Base-by-base conservation (phyloP, 2,113 vertebrate species). In the Prinia subflava region DNA sequence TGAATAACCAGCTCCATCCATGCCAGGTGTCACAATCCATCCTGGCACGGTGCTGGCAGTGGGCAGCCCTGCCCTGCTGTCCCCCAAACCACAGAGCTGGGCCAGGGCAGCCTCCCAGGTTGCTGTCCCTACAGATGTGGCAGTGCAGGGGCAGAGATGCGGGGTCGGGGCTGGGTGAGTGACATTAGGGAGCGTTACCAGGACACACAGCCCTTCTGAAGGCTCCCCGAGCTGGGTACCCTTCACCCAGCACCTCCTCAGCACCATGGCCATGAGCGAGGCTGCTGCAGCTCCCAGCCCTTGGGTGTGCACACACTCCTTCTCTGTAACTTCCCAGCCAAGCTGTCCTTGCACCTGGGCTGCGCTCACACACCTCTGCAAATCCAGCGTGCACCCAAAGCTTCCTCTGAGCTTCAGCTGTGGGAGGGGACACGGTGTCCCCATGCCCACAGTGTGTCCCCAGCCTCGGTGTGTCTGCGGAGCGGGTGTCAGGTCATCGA, bases 121-220 rank as follows among this genome's bases (percentile, higher is more conserved):
- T 27, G 10, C 55, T 75, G 47, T 81, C 27, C 62, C 35, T 69
- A 27, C 42, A 63, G 35, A 31, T 69, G 15, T 37, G 49, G 31
- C 24, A 21, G 53, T 24, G 46, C 62, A 75, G 30, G 46, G 53
- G 5, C 27, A 28, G 65, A 41, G 70, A 11, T 50, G 6, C 17
- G 11, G 24, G 41, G 17, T 33, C 13, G 23, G 30, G 42, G 13
- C 19, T 62, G 44, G 47, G 4, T 33, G 56, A 28, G 22, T 24
- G 30, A 1, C 4, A 5, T 2, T 0, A 0, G 13, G 55, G 14
- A 39, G 21, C 0, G 0, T 60, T 41, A 5, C 6, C 10, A 18
- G 86, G 42, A 41, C 37, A 28, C 4, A 4, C 20, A 31, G 21
- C 24, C 17, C 21, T 67, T 53, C 11, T 6, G 4, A 5, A 18